Base-by-base conservation (phyloP, 2,113 vertebrate genomes). In the Scytalopus superciliaris region DNA sequence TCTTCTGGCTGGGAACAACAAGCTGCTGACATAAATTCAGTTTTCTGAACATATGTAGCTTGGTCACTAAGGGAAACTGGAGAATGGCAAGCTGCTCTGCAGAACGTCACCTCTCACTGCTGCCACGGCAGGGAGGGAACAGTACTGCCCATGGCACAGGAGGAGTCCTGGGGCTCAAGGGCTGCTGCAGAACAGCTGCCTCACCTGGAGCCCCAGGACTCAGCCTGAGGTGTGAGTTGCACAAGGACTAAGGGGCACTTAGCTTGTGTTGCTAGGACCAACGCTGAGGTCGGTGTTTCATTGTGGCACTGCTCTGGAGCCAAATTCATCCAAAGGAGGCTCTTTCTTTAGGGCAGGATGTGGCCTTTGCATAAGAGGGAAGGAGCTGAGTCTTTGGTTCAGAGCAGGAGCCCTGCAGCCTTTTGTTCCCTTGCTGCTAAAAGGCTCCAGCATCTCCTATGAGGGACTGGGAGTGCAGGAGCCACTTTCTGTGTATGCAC, bases 41-140 rank as follows among this genome's bases (percentile, higher is more conserved):
- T 94, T 96, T 95, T 93, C 84, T 35, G 93, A 97, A 84, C 96
- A 97, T 96, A 97, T 96, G 95, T 95, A 94, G 96, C 95, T 96
- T 84, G 94, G 94, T 93, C 90, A 95, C 95, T 93, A 77, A 94
- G 96, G 96, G 96, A 89, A 96, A 89, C 87, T 33, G 86, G 88
- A 59, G 97, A 94, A 92, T 14, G 74, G 94, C 96, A 97, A 94
- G 94, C 92, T 96, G 92, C 93, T 94, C 78, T 87, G 72, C 87
- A 53, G 82, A 97, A 49, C 78, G 1, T 93, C 92, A 37, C 87
- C 86, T 79, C 80, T 83, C 40, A 3, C 90, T 68, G 79, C 68
- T 0, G 4, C 4, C 0, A 44, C 0, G 0, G 14, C 2, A 13
- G 63, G 72, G 69, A 52, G 53, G 74, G 72, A 49, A 59, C 39